Conservation (phyloP, 2,888 invertebrate species). For the Scaptomyza flava region DNA sequence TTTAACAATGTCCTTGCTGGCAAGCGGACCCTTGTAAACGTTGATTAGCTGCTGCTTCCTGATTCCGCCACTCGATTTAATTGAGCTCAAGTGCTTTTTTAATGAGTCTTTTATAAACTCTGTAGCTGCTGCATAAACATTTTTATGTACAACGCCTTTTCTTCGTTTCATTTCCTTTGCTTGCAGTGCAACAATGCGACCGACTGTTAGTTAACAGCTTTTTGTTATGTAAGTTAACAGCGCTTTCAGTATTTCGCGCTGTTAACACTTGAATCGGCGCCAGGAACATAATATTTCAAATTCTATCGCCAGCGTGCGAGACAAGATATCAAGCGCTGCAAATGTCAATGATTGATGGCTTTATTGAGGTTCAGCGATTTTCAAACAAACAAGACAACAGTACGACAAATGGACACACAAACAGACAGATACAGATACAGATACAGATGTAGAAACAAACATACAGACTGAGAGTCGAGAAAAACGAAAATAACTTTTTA, state of each 20-base stretch:
- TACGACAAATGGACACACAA: constrained; percentile 31
- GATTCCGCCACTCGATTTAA: constrained; percentile 66
- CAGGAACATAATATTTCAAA: constrained; percentile 71
- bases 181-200: neutral
- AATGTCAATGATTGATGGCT: constrained; percentile 82
- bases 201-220: constrained; percentile 2
- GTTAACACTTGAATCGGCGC: constrained; percentile 56
- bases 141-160: constrained; percentile 29
- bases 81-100: constrained; percentile 77
- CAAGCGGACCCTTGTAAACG: constrained; percentile 65
- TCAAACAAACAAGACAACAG: constrained; percentile 68
- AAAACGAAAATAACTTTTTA: constrained; percentile 71
- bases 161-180: neutral
- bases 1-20: constrained; percentile 64
- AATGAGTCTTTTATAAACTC: constrained; percentile 76
- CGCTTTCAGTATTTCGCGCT: constrained; percentile 13
- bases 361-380: constrained; percentile 81
- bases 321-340: constrained; percentile 59
- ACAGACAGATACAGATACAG: neutral
- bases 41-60: constrained; percentile 71
- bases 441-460: neutral
- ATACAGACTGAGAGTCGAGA: constrained; percentile 28
- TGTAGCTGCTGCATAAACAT: constrained; percentile 30
- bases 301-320: constrained; percentile 26
- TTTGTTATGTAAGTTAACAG: constrained; percentile 4